Percentiles rank a stretch among this genome's conserved stretches.
Conservation (phyloP, 2,888 invertebrate species). For the Syritta pipiens region DNA sequence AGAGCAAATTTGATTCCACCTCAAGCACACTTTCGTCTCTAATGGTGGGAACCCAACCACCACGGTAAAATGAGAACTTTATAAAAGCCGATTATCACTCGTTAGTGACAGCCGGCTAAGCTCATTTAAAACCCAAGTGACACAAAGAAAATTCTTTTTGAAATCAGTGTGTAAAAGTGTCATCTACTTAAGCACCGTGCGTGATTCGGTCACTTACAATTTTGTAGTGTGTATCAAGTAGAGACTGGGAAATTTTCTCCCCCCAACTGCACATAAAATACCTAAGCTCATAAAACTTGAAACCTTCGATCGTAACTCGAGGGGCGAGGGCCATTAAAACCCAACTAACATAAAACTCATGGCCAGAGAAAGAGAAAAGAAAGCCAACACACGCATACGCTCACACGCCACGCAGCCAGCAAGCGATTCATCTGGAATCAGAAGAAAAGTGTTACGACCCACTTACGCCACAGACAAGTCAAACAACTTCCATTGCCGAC, state of each 20-base stretch:
- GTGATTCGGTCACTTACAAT: constrained; percentile 13
- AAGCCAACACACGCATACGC: constrained; percentile 11
- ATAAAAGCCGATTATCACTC: background rate
- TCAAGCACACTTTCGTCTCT: too few species aligned
- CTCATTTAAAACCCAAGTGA: background rate
- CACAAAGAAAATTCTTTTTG: background rate
- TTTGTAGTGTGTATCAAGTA: background rate
- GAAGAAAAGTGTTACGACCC: constrained; percentile 49
- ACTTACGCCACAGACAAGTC: constrained; percentile 45
- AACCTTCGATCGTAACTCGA: constrained; percentile 1
- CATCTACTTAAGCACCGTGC: constrained; percentile 24
- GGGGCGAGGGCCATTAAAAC: constrained; percentile 5
- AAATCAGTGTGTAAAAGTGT: constrained; percentile 3
- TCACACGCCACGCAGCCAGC: background rate
- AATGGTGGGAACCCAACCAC: too few species aligned
- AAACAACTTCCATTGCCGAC: constrained; percentile 32
- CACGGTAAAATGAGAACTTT: background rate
- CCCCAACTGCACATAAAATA: background rate
- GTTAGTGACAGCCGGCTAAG: too few species aligned
- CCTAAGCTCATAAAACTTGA: constrained; percentile 34
- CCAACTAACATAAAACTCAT: constrained; percentile 2
- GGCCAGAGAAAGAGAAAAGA: constrained; percentile 48
- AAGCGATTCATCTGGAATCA: constrained; percentile 25
- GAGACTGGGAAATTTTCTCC: background rate
- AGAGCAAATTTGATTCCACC: too few species aligned